A percentile compares a stretch with the other conserved stretches of the same genome.
phyloP scores from a whole-genome alignment of 2,888 invertebrate species.

The Cordylochernes scorpioides region DNA sequence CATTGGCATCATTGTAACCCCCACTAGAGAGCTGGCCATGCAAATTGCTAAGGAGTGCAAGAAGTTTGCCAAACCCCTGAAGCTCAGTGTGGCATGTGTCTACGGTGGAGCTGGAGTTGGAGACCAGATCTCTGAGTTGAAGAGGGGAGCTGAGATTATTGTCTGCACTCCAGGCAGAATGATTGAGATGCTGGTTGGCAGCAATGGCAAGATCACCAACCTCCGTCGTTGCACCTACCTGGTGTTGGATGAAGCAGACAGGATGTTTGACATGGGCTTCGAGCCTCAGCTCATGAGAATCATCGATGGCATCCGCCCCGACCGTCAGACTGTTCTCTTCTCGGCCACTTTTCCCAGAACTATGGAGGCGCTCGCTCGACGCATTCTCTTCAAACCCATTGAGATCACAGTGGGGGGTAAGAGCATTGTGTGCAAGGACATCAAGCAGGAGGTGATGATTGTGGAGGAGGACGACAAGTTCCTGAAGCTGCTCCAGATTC shows the following conservation, averaged over 20 bases:
- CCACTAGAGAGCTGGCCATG: conserved; percentile 91
- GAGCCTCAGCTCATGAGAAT: conserved; percentile 92
- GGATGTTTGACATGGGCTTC: conserved; percentile 99
- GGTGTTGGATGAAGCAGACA: conserved; percentile 91
- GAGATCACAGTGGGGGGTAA: conserved; percentile 87
- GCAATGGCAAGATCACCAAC: conserved; percentile 64
- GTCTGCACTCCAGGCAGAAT: conserved; percentile 97
- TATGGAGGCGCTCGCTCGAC: conserved; percentile 89
- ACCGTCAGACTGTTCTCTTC: conserved; percentile 93
- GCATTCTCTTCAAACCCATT: conserved; percentile 74
- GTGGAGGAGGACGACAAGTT: conserved; percentile 91
- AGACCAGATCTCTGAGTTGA: conserved; percentile 25
- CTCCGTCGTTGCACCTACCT: conserved; percentile 83
- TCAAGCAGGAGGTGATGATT: conserved; percentile 66
- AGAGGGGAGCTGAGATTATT: conserved; percentile 78
- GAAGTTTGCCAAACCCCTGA: conserved; percentile 63
- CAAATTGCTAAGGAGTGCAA: conserved; percentile 89
- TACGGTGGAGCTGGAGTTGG: conserved; percentile 74
- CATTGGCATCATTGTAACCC: conserved; percentile 83
- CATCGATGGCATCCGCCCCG: conserved; percentile 83
- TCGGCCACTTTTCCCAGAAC: conserved; percentile 95
- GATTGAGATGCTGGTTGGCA: conserved; percentile 99
- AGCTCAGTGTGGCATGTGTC: conserved; percentile 66
- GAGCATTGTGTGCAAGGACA: conserved; percentile 89
- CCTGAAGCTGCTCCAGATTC: conserved; percentile 79